Evolutionary conservation across 2,888 invertebrate species (phyloP).

Genomic region (Leptarthrus brevirostris): DNA sequence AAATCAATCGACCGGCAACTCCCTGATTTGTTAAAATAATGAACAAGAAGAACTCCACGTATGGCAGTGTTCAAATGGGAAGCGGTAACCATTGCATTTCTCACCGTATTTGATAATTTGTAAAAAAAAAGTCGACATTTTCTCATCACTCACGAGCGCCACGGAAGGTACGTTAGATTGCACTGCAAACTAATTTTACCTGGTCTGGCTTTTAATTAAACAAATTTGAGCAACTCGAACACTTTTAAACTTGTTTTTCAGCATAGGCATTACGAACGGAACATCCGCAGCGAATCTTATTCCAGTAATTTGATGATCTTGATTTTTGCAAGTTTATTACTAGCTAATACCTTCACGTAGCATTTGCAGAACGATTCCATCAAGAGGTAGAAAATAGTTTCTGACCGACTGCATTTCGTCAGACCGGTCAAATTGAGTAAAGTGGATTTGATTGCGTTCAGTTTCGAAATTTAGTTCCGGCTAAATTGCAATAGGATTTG

Average conservation of each 20-base stretch:
- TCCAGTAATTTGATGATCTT: conserved; percentile 18
- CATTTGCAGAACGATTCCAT: background rate
- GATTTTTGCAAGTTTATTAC: conserved; percentile 7
- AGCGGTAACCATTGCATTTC: background rate
- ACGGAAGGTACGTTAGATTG: background rate
- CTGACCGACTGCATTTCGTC: background rate
- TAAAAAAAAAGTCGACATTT: too few species aligned
- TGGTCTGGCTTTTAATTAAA: background rate
- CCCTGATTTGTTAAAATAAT: conserved; percentile 1
- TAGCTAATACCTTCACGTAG: background rate
- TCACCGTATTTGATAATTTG: background rate
- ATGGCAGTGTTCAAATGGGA: background rate
- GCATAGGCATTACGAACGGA: conserved; percentile 2
- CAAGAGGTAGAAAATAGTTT: conserved; percentile 6
- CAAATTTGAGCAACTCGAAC: background rate
- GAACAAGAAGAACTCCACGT: background rate
- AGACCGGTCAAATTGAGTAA: background rate
- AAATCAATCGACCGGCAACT: background rate
- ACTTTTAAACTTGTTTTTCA: conserved; percentile 21
- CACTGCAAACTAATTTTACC: background rate
- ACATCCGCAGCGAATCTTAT: background rate
- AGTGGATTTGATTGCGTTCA: conserved; percentile 1
- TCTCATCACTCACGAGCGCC: background rate
- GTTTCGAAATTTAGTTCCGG: conserved; percentile 8
- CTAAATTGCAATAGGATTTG: background rate